These are phyloP conservation scores for Eilema caniola DNA, from an alignment of 2,888 invertebrate genomes.

Conservation along the genomic window DNA sequence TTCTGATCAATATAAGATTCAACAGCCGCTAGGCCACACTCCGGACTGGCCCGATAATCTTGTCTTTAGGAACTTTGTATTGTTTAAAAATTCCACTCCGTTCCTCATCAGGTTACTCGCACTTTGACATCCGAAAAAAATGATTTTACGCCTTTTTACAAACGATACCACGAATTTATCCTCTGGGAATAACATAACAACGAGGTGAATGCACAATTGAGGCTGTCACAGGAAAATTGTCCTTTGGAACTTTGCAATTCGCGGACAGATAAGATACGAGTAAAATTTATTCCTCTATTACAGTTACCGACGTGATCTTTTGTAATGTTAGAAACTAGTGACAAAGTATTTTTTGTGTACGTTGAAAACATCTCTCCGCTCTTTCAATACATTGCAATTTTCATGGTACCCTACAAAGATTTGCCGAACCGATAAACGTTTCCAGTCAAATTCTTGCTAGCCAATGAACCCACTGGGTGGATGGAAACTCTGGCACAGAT, in stretches of 20 bases:
- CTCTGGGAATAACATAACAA: neutral
- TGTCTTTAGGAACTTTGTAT: neutral
- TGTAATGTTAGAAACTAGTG: neutral
- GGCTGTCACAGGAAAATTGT: neutral
- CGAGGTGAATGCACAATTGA: neutral
- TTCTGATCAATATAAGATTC: neutral
- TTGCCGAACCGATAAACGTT: no score
- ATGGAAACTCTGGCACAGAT: no score
- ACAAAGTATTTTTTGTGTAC: neutral
- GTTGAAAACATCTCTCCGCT: neutral
- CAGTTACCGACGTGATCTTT: constrained; percentile 1
- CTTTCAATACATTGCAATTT: neutral
- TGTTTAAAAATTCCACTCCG: neutral
- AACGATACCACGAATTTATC: neutral
- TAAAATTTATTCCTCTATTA: constrained; percentile 2
- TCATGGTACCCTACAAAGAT: no score
- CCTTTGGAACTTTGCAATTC: neutral
- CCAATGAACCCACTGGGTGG: no score
- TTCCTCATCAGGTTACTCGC: neutral
- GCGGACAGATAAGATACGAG: neutral
- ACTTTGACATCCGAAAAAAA: neutral
- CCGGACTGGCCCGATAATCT: no score
- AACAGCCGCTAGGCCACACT: no score
- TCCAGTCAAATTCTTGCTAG: no score
- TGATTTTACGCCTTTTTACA: neutral